A percentile compares a stretch with the other conserved stretches of the same genome.
Evolutionary conservation across 1,140 invertebrate genomes (phyloP).

Genomic region (Polypedilum pembai): DNA sequence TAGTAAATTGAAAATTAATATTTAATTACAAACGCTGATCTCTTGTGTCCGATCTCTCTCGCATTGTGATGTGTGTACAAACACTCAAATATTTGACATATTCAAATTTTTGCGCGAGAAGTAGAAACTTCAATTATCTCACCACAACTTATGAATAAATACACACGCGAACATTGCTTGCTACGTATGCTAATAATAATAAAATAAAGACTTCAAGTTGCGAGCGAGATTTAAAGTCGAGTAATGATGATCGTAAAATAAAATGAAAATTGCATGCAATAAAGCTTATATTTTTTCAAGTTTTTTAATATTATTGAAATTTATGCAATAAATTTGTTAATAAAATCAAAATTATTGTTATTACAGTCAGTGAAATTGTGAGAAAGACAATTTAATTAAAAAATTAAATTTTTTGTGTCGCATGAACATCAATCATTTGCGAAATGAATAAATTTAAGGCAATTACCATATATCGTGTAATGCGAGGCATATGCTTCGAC

Average conservation of each 20-base stretch:
- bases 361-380: not conserved
- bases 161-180: not conserved
- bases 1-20: slow-evolving; percentile 20
- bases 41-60: not conserved
- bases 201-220: not conserved
- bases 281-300: not conserved
- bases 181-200: not conserved
- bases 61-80: not conserved
- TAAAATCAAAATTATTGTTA: not conserved
- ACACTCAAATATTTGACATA: slow-evolving; percentile 13
- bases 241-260: slow-evolving; percentile 5
- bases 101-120: slow-evolving; percentile 3
- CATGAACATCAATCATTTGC: not conserved
- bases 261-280: slow-evolving; percentile 14
- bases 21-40: slow-evolving; percentile 18
- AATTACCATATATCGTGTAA: not conserved
- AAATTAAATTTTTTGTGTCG: not conserved
- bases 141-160: slow-evolving; percentile 12
- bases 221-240: not conserved
- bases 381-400: not conserved
- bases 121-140: slow-evolving; percentile 6
- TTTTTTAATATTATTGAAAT: not conserved
- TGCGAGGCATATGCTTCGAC: not conserved
- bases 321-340: not conserved
- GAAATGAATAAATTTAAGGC: not conserved